Conservation (phyloP, 2,888 invertebrate genomes). For the Lasioglossum calceatum region DNA sequence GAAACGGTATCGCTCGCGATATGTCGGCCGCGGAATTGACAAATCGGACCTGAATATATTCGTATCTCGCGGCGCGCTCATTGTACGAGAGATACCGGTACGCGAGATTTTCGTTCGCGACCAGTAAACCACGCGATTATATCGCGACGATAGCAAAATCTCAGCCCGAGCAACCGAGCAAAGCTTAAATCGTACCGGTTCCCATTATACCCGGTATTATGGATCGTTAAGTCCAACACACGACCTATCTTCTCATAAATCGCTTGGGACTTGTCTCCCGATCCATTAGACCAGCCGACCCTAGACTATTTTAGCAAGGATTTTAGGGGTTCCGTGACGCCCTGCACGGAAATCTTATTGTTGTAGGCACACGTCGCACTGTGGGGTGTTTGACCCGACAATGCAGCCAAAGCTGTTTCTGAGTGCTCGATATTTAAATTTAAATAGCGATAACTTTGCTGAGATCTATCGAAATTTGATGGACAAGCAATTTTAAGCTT, state of each 20-base stretch:
- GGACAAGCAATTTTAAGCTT: too few relatives aligned
- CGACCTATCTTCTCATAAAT: slow-evolving; percentile 31
- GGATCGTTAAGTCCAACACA: slow-evolving; percentile 56
- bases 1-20: slow-evolving; percentile 13
- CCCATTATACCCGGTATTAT: slow-evolving; percentile 49
- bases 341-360: not conserved
- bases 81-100: not conserved
- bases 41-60: slow-evolving; percentile 16
- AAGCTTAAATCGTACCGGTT: slow-evolving; percentile 13
- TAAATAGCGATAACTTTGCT: too few relatives aligned
- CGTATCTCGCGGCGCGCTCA: not conserved
- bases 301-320: not conserved
- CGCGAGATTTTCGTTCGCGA: slow-evolving; percentile 21
- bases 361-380: not conserved
- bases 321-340: slow-evolving; percentile 24
- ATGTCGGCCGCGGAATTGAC: slow-evolving; percentile 17
- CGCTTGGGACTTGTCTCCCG: slow-evolving; percentile 19
- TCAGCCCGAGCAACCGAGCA: slow-evolving; percentile 35
- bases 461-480: too few relatives aligned
- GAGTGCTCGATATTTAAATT: too few relatives aligned
- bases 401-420: too few relatives aligned
- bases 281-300: slow-evolving; percentile 21
- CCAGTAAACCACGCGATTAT: slow-evolving; percentile 35
- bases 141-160: slow-evolving; percentile 29
- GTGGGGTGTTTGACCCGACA: too few relatives aligned